These are phyloP conservation scores for Dasysyrphus albostriatus DNA, from an alignment of 2,888 invertebrate genomes.

Conservation along the genomic window DNA sequence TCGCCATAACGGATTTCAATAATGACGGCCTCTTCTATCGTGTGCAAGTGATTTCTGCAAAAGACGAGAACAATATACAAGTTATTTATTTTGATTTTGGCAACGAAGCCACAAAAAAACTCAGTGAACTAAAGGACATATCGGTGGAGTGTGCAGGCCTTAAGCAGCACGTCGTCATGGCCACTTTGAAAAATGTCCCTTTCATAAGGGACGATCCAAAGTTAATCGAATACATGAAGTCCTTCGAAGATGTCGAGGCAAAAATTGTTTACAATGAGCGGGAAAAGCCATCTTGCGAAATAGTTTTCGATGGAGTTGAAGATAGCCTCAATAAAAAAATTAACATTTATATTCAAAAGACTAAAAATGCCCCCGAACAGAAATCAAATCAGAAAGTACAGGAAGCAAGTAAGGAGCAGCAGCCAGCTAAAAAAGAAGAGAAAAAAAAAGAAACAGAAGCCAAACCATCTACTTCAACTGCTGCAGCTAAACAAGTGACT, in stretches of 20 bases:
- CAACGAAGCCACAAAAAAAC: conserved; percentile 50
- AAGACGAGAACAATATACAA: conserved; percentile 54
- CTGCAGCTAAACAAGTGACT: not conserved
- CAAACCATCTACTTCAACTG: not conserved
- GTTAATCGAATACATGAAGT: conserved; percentile 51
- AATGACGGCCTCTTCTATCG: conserved; percentile 65
- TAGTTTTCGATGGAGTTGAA: conserved; percentile 6
- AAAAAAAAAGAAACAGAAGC: not conserved
- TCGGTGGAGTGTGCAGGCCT: conserved; percentile 60
- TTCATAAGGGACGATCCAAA: conserved; percentile 37
- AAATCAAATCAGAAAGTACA: not conserved
- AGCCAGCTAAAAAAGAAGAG: not conserved
- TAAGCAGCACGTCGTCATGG: conserved; percentile 59
- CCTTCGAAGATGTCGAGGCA: conserved; percentile 69
- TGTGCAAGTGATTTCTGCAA: conserved; percentile 64
- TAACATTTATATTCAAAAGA: conserved; percentile 26
- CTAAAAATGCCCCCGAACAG: not conserved
- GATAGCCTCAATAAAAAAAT: conserved; percentile 70
- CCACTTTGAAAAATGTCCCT: conserved; percentile 56
- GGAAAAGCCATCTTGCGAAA: conserved; percentile 17
- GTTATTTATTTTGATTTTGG: conserved; percentile 75
- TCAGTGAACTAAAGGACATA: conserved; percentile 71
- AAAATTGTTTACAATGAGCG: conserved; percentile 49
- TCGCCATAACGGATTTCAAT: conserved; percentile 68
- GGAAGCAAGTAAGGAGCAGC: not conserved